Conservation (phyloP, 2,113 vertebrate genomes). For the Pogona vitticeps region DNA sequence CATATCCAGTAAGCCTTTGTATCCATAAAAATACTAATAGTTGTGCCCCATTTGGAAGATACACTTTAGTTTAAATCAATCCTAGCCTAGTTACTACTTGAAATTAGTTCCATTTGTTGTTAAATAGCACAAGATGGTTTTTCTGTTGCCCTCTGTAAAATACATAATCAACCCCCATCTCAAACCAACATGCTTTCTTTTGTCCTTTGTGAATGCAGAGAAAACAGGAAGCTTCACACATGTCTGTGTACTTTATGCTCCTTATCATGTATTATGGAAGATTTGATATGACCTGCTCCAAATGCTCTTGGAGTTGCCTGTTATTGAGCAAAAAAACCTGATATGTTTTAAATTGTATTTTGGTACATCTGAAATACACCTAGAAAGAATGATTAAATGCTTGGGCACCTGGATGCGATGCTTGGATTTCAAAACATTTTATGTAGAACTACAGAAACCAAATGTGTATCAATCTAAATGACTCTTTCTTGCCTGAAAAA, state of each 20-base stretch:
- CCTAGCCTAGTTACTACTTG: constrained; percentile 11
- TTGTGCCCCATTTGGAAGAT: constrained; percentile 50
- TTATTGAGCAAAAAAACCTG: constrained; percentile 34
- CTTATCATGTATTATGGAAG: too few species aligned
- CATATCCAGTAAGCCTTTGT: constrained; percentile 40
- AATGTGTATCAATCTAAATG: constrained; percentile 55
- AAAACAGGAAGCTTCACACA: too few species aligned
- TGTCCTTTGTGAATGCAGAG: too few species aligned
- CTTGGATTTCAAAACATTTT: constrained; percentile 52
- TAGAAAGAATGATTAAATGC: constrained; percentile 55
- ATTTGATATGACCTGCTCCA: too few species aligned
- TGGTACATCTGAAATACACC: too few species aligned
- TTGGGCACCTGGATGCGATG: constrained; percentile 57
- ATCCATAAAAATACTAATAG: constrained; percentile 58
- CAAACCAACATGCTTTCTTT: too few species aligned
- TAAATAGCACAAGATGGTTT: constrained; percentile 31
- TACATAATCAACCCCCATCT: constrained; percentile 8
- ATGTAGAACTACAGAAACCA: constrained; percentile 54
- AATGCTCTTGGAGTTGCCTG: too few species aligned
- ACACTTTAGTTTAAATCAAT: constrained; percentile 50
- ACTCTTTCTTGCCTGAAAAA: constrained; percentile 41
- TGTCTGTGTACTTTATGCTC: too few species aligned
- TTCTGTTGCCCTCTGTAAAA: constrained; percentile 4
- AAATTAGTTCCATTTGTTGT: constrained; percentile 11
- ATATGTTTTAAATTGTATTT: constrained; percentile 17